phyloP scores from a whole-genome alignment of 2,797 vertebrate species.

The Eulemur mongoz region DNA sequence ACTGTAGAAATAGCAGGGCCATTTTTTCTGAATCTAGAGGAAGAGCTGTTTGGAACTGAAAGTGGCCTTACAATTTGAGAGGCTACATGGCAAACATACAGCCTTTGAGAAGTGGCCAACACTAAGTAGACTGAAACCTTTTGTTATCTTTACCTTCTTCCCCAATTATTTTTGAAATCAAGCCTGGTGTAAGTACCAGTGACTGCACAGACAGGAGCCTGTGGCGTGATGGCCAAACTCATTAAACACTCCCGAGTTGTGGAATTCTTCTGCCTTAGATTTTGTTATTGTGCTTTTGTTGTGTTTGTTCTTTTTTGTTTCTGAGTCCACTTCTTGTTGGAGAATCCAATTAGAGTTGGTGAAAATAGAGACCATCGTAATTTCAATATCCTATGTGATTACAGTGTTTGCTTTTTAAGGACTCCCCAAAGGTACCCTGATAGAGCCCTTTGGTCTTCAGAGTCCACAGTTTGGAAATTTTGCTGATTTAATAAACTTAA shows the following conservation, averaged over 20 bases:
- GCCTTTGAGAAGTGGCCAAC: conserved; percentile 19
- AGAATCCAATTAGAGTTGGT: not conserved
- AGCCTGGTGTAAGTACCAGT: not conserved
- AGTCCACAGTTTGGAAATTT: not conserved
- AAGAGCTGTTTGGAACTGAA: conserved; percentile 24
- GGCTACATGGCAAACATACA: not conserved
- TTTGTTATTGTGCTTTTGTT: conserved; percentile 8
- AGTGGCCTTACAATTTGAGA: conserved; percentile 19
- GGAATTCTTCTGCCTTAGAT: not conserved
- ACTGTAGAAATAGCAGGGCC: not conserved
- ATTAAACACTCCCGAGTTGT: not conserved
- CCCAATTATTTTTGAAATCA: not conserved
- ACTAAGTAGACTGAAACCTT: not conserved
- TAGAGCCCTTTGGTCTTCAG: not conserved
- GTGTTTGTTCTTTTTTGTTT: not conserved
- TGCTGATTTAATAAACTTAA: conserved; percentile 18
- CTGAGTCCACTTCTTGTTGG: not conserved
- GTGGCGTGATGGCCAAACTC: not conserved
- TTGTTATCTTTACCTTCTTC: not conserved
- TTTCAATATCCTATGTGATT: not conserved
- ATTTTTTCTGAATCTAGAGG: conserved; percentile 20
- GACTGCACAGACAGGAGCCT: not conserved
- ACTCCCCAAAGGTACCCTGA: not conserved
- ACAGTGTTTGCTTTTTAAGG: not conserved
- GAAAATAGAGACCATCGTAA: not conserved